Percentiles rank a stretch among this genome's conserved stretches.
Evolutionary conservation across 37 sponge, comb jelly and placozoan species (phyloP).

Genomic region (Ephydatia muelleri): DNA sequence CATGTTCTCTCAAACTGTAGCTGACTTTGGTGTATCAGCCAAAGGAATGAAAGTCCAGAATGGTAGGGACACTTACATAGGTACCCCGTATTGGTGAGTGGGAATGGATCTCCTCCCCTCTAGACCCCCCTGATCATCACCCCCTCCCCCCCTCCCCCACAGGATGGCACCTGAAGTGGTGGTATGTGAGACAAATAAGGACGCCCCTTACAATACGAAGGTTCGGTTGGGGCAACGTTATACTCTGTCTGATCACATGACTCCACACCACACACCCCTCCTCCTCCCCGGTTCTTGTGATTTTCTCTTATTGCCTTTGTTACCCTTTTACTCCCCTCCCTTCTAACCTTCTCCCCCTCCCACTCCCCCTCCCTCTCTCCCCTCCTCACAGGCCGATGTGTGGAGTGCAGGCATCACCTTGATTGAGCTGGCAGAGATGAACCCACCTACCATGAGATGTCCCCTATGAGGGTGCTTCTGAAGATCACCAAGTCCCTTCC

Average conservation of each 20-base stretch:
- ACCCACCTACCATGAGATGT: slow-evolving; percentile 96
- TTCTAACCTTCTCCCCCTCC: too few relatives aligned
- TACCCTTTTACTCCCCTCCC: too few relatives aligned
- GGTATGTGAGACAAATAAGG: slow-evolving; percentile 90
- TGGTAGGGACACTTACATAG: slow-evolving; percentile 86
- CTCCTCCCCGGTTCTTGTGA: too few relatives aligned
- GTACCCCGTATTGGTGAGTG: slow-evolving; percentile 95
- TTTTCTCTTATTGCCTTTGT: background rate
- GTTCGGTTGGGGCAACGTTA: slow-evolving; percentile 17
- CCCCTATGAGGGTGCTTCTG: slow-evolving; percentile 87
- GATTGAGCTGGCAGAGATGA: slow-evolving; percentile 96
- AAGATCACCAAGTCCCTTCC: slow-evolving; percentile 80
- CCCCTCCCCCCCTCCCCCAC: slow-evolving; percentile 6
- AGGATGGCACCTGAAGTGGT: slow-evolving; percentile 99
- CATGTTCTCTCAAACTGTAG: too few relatives aligned
- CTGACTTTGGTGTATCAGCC: slow-evolving; percentile 99
- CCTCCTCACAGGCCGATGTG: slow-evolving; percentile 76
- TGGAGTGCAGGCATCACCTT: slow-evolving; percentile 96
- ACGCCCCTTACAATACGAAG: slow-evolving; percentile 84
- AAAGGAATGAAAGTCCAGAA: slow-evolving; percentile 56
- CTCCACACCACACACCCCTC: too few relatives aligned
- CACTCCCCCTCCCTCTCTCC: background rate
- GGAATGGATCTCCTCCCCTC: background rate
- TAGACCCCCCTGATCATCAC: background rate
- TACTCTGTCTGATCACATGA: background rate